Evolutionary conservation across 2,888 invertebrate species (phyloP), one percentile per base, ranked within the genome.

Genomic region (Hypolimnas misippus): DNA sequence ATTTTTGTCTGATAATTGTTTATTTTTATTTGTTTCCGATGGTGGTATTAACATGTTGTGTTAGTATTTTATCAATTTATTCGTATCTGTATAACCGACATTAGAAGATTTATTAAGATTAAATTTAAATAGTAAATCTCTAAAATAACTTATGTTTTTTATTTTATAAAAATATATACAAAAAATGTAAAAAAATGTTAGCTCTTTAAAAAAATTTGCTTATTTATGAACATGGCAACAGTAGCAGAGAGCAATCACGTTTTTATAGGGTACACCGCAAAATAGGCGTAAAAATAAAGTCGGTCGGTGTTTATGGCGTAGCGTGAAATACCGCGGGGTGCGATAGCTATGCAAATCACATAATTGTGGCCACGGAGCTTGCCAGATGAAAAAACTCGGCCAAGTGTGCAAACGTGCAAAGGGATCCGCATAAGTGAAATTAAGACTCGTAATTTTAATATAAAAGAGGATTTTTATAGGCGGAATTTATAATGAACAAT

Each of bases 281-380:
- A 74, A 70, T 70, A 73, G 73, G 74, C 69, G 71, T 70, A 70
- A 69, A 73, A 74, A 73, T 67, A 69, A 68, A 59, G 56, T 70
- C 64, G 65, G 63, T 62, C 66, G 66, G 67, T 60, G 66, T 68
- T 62, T 69, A 69, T 69, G 67, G 72, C 63, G 65, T 62, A 65
- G 73, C 58, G 62, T 63, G 66, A 63, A 68, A 66, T 68, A 68
- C 63, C 68, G 54, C 58, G 42, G 62, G 58, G 68, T 64, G 66
- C 55, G 82, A 79, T 77, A 76, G 75, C 71, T 77, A 84, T 84
- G 84, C 83, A 84, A 85, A 85, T 84, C 76, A 73, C 73, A 78
- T 84, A 83, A 85, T 84, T 83, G 83, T 75, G 78, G 74, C 70
- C 67, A 67, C 67, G 68, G 66, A 67, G 66, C 70, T 60, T 70